These are phyloP conservation scores for Diadophis punctatus DNA, from an alignment of 2,113 vertebrate genomes.

Conservation along the genomic window DNA sequence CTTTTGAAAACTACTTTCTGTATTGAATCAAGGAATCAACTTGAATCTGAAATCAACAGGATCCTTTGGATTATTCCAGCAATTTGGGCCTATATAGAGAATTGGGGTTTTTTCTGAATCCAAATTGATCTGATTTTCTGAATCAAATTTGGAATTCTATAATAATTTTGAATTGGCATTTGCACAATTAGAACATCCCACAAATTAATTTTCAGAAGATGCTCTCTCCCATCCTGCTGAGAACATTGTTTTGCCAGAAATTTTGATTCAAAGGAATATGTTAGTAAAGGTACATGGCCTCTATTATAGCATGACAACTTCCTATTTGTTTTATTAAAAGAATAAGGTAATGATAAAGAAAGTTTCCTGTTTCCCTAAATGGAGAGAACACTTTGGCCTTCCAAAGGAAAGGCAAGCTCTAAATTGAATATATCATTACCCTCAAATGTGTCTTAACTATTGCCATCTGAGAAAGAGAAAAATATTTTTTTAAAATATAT, in stretches of 20 bases:
- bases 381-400: background rate
- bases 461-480: background rate
- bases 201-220: background rate
- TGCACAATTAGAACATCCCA: background rate
- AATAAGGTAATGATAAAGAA: background rate
- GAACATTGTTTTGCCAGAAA: background rate
- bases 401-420: background rate
- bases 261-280: background rate
- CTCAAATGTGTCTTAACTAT: background rate
- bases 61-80: background rate
- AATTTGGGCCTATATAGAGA: background rate
- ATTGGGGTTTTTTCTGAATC: background rate
- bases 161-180: background rate
- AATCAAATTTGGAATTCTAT: background rate
- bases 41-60: background rate
- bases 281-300: background rate
- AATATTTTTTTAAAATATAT: background rate
- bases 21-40: background rate
- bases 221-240: background rate
- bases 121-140: background rate
- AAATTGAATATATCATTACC: background rate
- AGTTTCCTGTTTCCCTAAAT: background rate
- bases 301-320: background rate
- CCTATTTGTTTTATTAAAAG: background rate
- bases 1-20: background rate